phyloP scores from a whole-genome alignment of 2,888 invertebrate genomes.

The Megastigmus dorsalis region DNA sequence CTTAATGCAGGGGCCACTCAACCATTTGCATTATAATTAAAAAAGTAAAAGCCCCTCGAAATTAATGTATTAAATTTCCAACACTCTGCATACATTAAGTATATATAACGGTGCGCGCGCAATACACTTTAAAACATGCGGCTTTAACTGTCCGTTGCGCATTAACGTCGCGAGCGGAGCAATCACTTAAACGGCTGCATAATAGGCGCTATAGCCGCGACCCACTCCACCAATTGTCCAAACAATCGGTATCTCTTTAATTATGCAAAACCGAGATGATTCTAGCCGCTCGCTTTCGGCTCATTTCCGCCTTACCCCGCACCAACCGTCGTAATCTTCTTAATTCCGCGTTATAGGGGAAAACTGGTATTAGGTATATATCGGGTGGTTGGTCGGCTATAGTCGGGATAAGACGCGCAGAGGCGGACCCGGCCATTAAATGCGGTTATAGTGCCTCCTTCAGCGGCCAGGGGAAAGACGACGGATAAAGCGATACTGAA shows the following conservation, averaged over 20 bases:
- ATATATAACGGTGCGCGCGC: too few species aligned
- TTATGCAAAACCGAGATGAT: background rate
- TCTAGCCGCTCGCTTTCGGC: background rate
- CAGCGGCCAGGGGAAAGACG: constrained; percentile 19
- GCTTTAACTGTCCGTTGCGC: too few species aligned
- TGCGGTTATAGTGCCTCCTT: constrained; percentile 52
- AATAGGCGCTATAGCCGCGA: too few species aligned
- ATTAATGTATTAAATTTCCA: too few species aligned
- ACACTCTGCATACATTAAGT: too few species aligned
- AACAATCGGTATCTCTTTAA: background rate
- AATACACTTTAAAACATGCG: too few species aligned
- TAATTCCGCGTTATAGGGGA: constrained; percentile 1
- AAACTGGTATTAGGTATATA: constrained; percentile 1
- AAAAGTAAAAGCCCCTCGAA: too few species aligned
- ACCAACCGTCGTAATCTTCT: background rate
- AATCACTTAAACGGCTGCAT: too few species aligned
- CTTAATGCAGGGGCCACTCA: too few species aligned
- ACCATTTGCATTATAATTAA: too few species aligned
- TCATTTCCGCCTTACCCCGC: background rate
- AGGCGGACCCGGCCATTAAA: constrained; percentile 52
- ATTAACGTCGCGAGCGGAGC: too few species aligned
- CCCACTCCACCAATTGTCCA: background rate
- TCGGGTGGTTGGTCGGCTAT: too few species aligned
- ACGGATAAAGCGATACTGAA: constrained; percentile 51
- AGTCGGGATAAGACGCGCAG: constrained; percentile 1